These are phyloP conservation scores for Platycercus adscitus DNA, from an alignment of 2,113 vertebrate genomes.

Conservation along the genomic window DNA sequence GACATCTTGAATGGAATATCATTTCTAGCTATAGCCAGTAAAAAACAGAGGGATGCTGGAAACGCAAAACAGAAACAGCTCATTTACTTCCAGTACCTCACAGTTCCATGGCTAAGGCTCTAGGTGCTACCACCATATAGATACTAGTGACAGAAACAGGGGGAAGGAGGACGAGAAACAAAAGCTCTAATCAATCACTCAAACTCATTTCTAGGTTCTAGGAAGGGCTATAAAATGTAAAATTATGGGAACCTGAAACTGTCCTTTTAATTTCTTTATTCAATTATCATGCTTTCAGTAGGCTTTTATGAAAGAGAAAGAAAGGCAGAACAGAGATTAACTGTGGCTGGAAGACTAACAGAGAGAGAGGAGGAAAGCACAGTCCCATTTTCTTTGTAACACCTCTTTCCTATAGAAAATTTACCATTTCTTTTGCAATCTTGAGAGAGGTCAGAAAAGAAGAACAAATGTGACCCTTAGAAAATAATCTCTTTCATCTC, in stretches of 20 bases:
- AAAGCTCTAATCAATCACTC: not conserved
- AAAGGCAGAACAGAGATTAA: not conserved
- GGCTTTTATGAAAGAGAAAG: not conserved
- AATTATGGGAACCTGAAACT: not conserved
- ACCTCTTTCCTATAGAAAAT: slow-evolving; percentile 48
- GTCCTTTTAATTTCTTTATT: slow-evolving; percentile 21
- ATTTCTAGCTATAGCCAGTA: not conserved
- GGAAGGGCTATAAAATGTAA: not conserved
- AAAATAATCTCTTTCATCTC: slow-evolving; percentile 73
- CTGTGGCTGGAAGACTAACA: not conserved
- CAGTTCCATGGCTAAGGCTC: not conserved
- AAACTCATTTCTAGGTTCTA: not conserved
- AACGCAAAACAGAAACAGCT: not conserved
- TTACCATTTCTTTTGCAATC: slow-evolving; percentile 46
- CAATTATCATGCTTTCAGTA: not conserved
- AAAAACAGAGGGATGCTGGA: not conserved
- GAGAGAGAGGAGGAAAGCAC: not conserved
- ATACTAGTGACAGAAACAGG: not conserved
- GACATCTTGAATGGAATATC: not conserved
- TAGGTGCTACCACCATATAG: not conserved
- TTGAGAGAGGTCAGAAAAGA: slow-evolving; percentile 71
- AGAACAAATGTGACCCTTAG: slow-evolving; percentile 68
- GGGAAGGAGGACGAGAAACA: not conserved
- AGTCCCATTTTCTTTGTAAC: slow-evolving; percentile 20
- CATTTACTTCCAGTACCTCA: not conserved